Percentiles rank a stretch among this genome's conserved stretches.
Conservation (phyloP, 1,140 invertebrate genomes). For the Elysia chlorotica region DNA sequence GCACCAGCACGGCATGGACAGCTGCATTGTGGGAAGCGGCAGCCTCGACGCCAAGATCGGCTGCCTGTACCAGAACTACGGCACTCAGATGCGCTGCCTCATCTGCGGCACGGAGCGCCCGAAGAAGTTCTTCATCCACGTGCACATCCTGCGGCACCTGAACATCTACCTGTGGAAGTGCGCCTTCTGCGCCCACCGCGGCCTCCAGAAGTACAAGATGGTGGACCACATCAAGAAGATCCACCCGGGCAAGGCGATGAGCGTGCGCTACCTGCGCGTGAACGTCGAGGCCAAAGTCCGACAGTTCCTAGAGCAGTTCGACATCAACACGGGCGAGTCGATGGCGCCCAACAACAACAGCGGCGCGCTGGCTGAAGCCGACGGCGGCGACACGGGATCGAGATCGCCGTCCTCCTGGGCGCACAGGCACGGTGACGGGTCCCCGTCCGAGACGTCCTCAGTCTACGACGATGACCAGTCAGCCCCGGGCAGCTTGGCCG, state of each 20-base stretch:
- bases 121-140: conserved; percentile 37
- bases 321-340: neutral
- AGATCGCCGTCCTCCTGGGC: neutral
- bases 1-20: too few species aligned
- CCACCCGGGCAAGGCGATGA: conserved; percentile 22
- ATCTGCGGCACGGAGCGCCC: conserved; percentile 31
- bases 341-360: too few species aligned
- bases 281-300: conserved; percentile 30
- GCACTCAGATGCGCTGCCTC: conserved; percentile 29
- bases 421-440: too few species aligned
- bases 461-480: neutral
- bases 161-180: conserved; percentile 35
- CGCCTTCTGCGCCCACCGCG: conserved; percentile 29
- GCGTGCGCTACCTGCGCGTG: conserved; percentile 27
- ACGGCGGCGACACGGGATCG: neutral
- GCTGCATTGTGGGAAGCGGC: conserved; percentile 31
- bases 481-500: neutral
- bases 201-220: conserved; percentile 36
- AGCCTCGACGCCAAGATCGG: conserved; percentile 32
- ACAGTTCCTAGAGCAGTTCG: conserved; percentile 22
- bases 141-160: conserved; percentile 33
- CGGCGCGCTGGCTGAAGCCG: too few species aligned
- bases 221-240: conserved; percentile 34
- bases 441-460: neutral
- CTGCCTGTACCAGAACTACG: conserved; percentile 34